Conservation (phyloP, 1,140 invertebrate genomes). For the Myzus persicae region DNA sequence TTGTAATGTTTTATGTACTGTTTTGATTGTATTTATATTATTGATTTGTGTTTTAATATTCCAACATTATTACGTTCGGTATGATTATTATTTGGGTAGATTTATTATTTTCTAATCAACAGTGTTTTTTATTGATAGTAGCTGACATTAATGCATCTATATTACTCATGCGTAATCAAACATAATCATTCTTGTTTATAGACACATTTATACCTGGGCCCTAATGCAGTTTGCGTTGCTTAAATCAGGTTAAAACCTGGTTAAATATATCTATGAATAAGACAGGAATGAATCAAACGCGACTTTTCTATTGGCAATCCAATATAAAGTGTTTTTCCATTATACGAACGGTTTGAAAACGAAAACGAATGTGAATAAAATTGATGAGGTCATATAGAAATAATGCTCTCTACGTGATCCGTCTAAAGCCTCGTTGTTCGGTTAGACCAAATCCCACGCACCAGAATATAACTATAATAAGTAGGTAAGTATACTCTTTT, state of each 20-base stretch:
- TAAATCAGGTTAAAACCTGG: background rate
- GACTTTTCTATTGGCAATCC: constrained; percentile 21
- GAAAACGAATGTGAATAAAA: constrained; percentile 23
- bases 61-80: background rate
- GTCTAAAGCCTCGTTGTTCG: constrained; percentile 23
- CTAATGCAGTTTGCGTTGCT: background rate
- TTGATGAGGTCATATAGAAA: constrained; percentile 24
- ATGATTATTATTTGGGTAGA: background rate
- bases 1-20: background rate
- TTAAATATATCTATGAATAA: constrained; percentile 19
- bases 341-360: constrained; percentile 11
- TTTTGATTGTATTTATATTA: background rate
- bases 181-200: background rate
- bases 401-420: background rate
- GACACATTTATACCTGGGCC: background rate
- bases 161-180: constrained; percentile 4
- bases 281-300: constrained; percentile 6
- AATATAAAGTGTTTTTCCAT: constrained; percentile 27
- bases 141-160: background rate
- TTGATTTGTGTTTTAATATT: background rate
- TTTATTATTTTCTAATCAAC: background rate
- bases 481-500: background rate
- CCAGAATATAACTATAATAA: background rate
- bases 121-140: background rate
- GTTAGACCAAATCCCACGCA: background rate